phyloP scores from a whole-genome alignment of 2,113 vertebrate genomes.

The Eretmochelys imbricata region DNA sequence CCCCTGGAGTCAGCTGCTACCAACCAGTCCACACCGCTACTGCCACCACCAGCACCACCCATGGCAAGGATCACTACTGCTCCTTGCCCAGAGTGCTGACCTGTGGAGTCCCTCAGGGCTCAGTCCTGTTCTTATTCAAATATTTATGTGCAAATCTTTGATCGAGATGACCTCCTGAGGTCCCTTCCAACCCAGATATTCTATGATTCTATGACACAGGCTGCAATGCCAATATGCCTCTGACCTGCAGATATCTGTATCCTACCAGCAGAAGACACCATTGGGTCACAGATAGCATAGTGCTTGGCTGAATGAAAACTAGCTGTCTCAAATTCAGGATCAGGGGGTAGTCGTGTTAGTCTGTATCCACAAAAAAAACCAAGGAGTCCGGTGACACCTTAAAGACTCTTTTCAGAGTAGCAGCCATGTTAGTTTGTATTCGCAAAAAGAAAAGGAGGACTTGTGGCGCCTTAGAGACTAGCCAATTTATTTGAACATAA shows the following conservation, averaged over 20 bases:
- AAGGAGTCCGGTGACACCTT: no score
- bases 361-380: no score
- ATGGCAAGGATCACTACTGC: background rate
- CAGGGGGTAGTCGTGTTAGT: no score
- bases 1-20: background rate
- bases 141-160: background rate
- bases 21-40: accelerated
- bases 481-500: no score
- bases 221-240: background rate
- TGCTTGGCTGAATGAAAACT: background rate
- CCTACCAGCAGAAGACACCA: accelerated
- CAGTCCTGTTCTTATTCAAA: background rate
- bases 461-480: no score
- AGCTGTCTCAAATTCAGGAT: background rate
- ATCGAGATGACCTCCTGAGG: background rate
- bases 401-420: no score
- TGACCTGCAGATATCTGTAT: background rate
- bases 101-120: accelerated
- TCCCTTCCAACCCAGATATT: no score
- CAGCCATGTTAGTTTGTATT: no score
- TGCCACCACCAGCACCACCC: accelerated
- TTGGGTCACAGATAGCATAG: accelerated
- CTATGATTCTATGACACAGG: background rate
- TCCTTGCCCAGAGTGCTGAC: background rate
- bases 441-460: no score